Conservation (phyloP, 2,113 vertebrate genomes). For the Psophia crepitans region DNA sequence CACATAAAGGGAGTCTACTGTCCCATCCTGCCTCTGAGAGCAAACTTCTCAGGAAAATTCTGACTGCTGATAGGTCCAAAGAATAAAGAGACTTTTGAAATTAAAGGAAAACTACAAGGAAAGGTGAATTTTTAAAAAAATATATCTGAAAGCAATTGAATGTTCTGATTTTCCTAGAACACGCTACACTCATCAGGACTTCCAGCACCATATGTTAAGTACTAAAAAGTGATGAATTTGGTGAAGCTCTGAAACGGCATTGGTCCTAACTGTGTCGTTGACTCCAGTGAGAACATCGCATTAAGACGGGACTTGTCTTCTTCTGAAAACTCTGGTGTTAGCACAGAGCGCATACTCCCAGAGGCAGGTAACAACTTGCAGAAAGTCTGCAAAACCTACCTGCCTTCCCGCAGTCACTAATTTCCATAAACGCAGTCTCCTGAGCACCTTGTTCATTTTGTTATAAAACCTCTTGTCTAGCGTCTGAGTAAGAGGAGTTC, state of each 20-base stretch:
- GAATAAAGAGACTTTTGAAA: not conserved
- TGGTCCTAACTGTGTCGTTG: not conserved
- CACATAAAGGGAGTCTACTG: not conserved
- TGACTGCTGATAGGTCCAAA: not conserved
- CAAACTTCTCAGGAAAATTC: not conserved
- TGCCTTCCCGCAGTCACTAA: not conserved
- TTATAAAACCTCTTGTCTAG: not conserved
- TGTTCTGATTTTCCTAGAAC: not conserved
- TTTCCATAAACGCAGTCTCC: not conserved
- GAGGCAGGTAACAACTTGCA: not conserved
- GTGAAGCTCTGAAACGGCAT: not conserved
- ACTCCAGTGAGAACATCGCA: rapidly evolving
- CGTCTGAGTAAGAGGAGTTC: not conserved
- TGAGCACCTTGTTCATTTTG: not conserved
- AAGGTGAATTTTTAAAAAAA: not conserved
- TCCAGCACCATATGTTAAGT: not conserved
- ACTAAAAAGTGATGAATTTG: not conserved
- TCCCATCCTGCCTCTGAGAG: not conserved
- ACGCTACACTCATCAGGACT: not conserved
- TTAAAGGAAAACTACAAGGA: not conserved
- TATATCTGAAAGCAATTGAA: not conserved
- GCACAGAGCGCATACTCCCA: rapidly evolving
- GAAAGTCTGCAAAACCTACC: not conserved
- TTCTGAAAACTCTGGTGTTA: not conserved
- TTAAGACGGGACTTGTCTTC: not conserved